These are phyloP conservation scores for Drosophila busckii DNA, from an alignment of 1,140 invertebrate species.

Conservation along the genomic window DNA sequence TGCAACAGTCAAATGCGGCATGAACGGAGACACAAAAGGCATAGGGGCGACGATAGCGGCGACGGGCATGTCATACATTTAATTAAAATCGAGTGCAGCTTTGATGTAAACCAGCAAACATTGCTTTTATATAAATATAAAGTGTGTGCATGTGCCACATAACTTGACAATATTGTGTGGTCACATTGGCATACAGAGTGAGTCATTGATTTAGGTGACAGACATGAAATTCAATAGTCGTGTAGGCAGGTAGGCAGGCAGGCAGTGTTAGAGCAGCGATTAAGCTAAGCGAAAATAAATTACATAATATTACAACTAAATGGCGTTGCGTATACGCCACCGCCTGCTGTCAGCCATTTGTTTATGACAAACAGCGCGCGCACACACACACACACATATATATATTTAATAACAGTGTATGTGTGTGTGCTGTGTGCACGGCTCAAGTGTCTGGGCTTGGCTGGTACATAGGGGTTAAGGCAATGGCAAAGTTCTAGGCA, in stretches of 20 bases:
- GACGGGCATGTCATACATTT: conserved; percentile 49
- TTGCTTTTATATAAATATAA: conserved; percentile 8
- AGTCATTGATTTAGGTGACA: conserved; percentile 35
- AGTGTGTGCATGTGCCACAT: too few species aligned
- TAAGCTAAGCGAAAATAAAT: conserved; percentile 75
- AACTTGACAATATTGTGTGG: too few species aligned
- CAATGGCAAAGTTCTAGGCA: conserved; percentile 12
- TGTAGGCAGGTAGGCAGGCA: background rate
- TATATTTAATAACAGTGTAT: background rate
- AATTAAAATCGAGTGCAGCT: conserved; percentile 62
- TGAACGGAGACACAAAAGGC: background rate
- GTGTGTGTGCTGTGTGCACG: too few species aligned
- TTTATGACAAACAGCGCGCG: background rate
- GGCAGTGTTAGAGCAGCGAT: conserved; percentile 17
- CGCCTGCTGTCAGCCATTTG: conserved; percentile 14
- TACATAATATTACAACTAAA: conserved; percentile 64
- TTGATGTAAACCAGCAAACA: conserved; percentile 48
- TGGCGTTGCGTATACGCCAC: conserved; percentile 30
- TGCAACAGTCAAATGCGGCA: conserved; percentile 44
- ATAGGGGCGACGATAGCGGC: background rate
- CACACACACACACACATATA: background rate
- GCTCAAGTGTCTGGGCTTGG: too few species aligned
- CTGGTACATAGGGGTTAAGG: too few species aligned
- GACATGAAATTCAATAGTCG: conserved; percentile 20
- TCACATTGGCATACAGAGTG: too few species aligned